phyloP scores from a whole-genome alignment of 1,140 invertebrate species.

The Drosophila eugracilis region DNA sequence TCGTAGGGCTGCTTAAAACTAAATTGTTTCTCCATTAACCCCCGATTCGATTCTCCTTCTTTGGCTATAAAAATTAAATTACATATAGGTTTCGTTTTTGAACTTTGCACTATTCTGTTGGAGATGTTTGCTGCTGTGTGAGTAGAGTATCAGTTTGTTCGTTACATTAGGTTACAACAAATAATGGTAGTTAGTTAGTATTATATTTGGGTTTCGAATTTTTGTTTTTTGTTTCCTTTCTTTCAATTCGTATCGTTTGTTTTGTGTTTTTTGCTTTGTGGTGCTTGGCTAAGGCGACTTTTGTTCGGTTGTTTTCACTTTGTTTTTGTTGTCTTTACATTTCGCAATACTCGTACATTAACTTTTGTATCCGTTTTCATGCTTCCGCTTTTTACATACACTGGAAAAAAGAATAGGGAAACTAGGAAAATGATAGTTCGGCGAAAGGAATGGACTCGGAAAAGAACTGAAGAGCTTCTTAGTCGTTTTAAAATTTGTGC shows the following conservation, averaged over 20 bases:
- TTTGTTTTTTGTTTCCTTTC: conserved; percentile 55
- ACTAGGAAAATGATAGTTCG: conserved; percentile 7
- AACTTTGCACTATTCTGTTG: conserved; percentile 79
- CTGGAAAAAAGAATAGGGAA: conserved; percentile 47
- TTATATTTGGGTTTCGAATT: conserved; percentile 67
- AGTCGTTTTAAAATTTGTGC: conserved; percentile 70
- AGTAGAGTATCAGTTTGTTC: conserved; percentile 40
- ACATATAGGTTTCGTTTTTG: conserved; percentile 61
- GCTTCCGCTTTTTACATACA: conserved; percentile 46
- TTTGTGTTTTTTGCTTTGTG: conserved; percentile 72
- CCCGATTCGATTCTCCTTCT: conserved; percentile 49
- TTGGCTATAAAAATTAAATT: conserved; percentile 84
- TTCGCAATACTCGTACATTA: conserved; percentile 79
- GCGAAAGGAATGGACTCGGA: conserved; percentile 16
- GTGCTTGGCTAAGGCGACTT: conserved; percentile 84
- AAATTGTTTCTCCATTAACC: conserved; percentile 55
- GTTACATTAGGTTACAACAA: conserved; percentile 69
- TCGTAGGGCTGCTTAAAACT: conserved; percentile 72
- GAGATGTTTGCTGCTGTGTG: conserved; percentile 56
- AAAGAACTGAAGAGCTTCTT: conserved; percentile 29
- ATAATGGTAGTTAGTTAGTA: conserved; percentile 70
- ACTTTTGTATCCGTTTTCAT: conserved; percentile 58
- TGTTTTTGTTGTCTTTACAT: conserved; percentile 75
- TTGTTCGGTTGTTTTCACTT: conserved; percentile 74
- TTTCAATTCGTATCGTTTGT: conserved; percentile 55